Evolutionary conservation across 2,113 vertebrate genomes (phyloP).

Genomic region (Pituophis catenifer): DNA sequence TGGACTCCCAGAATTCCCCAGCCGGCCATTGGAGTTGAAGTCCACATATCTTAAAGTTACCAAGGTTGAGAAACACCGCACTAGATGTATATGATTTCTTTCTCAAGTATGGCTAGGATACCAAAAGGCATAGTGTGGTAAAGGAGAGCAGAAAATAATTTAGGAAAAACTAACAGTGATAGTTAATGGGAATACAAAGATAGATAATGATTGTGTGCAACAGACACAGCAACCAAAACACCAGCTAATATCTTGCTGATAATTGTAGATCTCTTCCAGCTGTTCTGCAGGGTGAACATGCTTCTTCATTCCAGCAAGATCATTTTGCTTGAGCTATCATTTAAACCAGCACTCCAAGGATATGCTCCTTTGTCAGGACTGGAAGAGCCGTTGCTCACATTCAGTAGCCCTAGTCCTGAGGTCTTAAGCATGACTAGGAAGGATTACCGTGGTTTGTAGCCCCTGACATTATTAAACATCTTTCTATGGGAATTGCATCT

Average conservation of each 20-base stretch:
- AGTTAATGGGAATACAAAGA: not conserved
- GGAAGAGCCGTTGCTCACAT: not conserved
- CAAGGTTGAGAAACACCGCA: not conserved
- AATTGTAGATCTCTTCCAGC: not conserved
- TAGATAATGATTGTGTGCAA: conserved; percentile 1
- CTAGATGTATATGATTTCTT: not conserved
- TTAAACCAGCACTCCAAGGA: not conserved
- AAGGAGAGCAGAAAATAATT: conserved; percentile 10
- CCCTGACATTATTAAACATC: not conserved
- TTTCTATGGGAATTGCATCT: not conserved
- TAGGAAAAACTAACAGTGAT: not conserved
- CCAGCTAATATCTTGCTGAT: not conserved
- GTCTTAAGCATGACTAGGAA: not conserved
- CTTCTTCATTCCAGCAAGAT: not conserved
- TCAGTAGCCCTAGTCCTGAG: not conserved
- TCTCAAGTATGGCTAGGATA: not conserved
- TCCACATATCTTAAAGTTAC: not conserved
- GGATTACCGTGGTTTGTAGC: too few species aligned
- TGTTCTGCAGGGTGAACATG: not conserved
- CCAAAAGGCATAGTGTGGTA: not conserved
- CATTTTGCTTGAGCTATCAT: not conserved
- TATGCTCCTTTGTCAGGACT: not conserved
- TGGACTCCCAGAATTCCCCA: not conserved
- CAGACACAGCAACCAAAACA: not conserved
- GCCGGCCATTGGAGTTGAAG: not conserved